A percentile compares a stretch with the other conserved stretches of the same genome.
Evolutionary conservation across 2,113 vertebrate species (phyloP).

Genomic region (Elephas maximus): DNA sequence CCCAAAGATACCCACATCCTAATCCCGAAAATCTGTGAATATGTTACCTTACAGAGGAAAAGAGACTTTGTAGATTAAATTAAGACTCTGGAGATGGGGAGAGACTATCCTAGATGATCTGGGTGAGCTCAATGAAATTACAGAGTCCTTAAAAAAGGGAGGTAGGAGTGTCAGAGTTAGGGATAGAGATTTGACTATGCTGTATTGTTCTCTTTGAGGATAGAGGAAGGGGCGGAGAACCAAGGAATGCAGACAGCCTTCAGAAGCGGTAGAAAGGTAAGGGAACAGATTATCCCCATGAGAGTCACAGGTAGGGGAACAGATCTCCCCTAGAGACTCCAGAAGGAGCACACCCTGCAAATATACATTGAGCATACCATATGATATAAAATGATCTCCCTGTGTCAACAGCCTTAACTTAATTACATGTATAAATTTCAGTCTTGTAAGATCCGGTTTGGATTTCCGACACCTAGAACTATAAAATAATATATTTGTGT

Average conservation of each 20-base stretch:
- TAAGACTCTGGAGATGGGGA: too few relatives aligned
- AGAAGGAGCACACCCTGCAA: not conserved
- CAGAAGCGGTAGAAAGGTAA: not conserved
- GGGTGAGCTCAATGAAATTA: not conserved
- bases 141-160: not conserved
- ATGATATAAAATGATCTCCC: too few relatives aligned
- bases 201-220: not conserved
- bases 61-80: too few relatives aligned
- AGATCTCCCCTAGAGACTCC: not conserved
- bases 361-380: not conserved
- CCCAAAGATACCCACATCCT: too few relatives aligned
- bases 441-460: not conserved
- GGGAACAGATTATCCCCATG: not conserved
- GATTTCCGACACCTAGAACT: not conserved
- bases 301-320: not conserved
- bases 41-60: too few relatives aligned
- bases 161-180: not conserved
- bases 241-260: not conserved
- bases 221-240: not conserved
- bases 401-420: too few relatives aligned
- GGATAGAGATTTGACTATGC: not conserved
- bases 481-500: not conserved
- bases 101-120: not conserved
- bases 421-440: not conserved
- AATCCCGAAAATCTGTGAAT: too few relatives aligned